phyloP scores from a whole-genome alignment of 1,140 invertebrate species.

The Hylaeus anthracinus region DNA sequence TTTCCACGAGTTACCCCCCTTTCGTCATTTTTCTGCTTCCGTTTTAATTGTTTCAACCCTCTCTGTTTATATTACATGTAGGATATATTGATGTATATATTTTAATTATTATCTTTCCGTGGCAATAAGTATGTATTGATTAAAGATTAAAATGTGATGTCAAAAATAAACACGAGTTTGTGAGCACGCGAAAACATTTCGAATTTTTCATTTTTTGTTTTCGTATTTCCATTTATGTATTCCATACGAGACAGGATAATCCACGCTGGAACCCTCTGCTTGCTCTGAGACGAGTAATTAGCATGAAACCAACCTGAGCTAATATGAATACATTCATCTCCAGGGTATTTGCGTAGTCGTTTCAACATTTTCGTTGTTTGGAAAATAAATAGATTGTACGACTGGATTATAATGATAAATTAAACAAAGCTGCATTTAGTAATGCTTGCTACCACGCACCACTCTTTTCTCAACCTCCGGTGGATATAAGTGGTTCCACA shows the following conservation, averaged over 20 bases:
- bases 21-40: not conserved
- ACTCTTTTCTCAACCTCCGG: no score
- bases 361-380: not conserved
- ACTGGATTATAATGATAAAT: no score
- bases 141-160: no score
- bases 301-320: not conserved
- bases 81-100: no score
- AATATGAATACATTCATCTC: not conserved
- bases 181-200: no score
- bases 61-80: no score
- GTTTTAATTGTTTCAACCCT: no score
- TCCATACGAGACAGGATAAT: not conserved
- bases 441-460: not conserved
- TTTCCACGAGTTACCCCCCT: not conserved
- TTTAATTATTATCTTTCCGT: no score
- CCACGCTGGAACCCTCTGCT: not conserved
- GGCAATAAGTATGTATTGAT: no score
- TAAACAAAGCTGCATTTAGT: not conserved
- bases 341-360: not conserved
- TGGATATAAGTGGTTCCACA: no score
- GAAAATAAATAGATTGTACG: not conserved
- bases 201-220: not conserved
- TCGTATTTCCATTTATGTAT: not conserved
- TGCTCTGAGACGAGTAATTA: not conserved
- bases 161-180: no score